Conservation (phyloP, 2,797 vertebrate genomes). For the Potorous gilbertii region DNA sequence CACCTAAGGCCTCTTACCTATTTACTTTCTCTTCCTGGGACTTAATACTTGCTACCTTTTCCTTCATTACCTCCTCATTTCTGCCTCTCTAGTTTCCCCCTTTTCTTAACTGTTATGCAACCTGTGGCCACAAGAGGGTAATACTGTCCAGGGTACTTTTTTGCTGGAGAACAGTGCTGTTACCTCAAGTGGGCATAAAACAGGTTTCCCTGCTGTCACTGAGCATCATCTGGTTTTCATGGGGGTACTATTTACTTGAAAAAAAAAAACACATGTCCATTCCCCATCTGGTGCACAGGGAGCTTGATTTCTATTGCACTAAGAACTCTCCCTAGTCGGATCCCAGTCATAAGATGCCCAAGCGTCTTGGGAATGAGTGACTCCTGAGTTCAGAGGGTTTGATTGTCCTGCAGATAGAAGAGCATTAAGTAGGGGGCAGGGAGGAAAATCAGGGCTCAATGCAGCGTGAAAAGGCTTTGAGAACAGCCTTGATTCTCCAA, state of each 20-base stretch:
- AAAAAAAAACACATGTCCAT: background rate
- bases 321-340: background rate
- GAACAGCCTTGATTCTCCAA: background rate
- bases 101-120: background rate
- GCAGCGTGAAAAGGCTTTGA: background rate
- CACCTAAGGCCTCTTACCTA: background rate
- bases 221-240: background rate
- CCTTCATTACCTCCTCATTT: background rate
- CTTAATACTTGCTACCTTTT: background rate
- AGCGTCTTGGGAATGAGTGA: background rate
- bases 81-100: background rate
- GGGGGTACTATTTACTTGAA: background rate
- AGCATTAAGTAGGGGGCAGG: background rate
- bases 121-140: background rate
- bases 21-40: background rate
- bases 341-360: background rate
- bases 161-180: background rate
- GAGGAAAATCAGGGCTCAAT: background rate
- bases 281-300: background rate
- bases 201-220: background rate
- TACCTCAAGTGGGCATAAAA: background rate
- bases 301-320: background rate
- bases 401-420: background rate
- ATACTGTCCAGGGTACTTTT: background rate
- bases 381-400: background rate